Base-by-base conservation (phyloP, 2,113 vertebrate species). In the Tachysurus fulvidraco region DNA sequence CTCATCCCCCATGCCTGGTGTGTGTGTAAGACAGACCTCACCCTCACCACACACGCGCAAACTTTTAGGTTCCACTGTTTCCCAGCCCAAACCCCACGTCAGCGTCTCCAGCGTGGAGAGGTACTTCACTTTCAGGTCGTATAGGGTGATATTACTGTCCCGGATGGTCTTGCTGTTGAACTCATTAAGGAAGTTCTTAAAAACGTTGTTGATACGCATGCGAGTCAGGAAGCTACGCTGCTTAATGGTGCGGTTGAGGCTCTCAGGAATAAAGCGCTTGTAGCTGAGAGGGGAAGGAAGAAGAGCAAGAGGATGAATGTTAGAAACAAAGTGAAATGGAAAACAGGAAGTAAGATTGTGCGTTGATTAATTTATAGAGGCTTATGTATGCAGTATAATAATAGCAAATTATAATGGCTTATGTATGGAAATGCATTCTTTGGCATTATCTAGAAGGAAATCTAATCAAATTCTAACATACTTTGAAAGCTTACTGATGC, bases 71-170 rank as follows among this genome's bases (percentile, higher is more conserved):
- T 97, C 94, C 55, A 96, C 94, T 69, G 95, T 91, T 91, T 99
- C 98, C 0, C 94, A 93, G 84, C 98, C 98, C 1, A 96, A 95
- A 89, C 95, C 91, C 16, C 94, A 96, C 6, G 97, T 98, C 89
- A 99, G 90, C 0, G 97, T 96, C 90, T 99, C 98, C 93, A 99
- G 93, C 0, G 98, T 99, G 67, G 98, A 96, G 85, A 99, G 92
- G 91, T 99, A 99, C 90, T 99, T 99, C 59, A 99, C 96, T 87
- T 99, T 99, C 89, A 99, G 96, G 73, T 99, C 98, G 1, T 98
- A 97, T 0, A 93, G 92, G 0, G 96, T 96, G 88, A 99, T 98
- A 0, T 95, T 97, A 90, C 97, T 96, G 90, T 97, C 96, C 1
- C 94, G 95, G 74, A 99, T 96, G 57, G 98, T 99, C 92, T 96